Evolutionary conservation across 92 coral and sea anemone genomes (phyloP), one percentile per base, ranked within the genome.

Genomic region (Epizoanthus scotinus): DNA sequence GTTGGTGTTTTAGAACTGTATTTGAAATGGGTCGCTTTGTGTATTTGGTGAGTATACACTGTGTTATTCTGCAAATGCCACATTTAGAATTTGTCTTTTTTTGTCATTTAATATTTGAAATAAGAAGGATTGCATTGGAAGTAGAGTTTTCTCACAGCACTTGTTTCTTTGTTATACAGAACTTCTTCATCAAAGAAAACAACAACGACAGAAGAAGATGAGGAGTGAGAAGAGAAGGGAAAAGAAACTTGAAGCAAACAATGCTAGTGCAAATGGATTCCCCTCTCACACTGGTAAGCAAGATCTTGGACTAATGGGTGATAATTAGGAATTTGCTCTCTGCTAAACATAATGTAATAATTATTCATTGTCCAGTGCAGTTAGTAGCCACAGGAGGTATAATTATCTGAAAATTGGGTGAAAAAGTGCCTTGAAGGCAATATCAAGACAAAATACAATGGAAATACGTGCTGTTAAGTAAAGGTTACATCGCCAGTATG

Each of bases 171-270:
- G 78, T 17, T 73, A 67, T n/a, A 38, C 26, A 95, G 99, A 77
- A 50, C 91, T 89, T 60, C 42, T 95, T 68, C 92, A 87, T 26
- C 93, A 91, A 58, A 78, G 99, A 78, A 94, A 79, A 73, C 87
- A 86, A 68, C 92, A 88, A 25, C 84, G 99, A 8, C 99, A 95
- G 87, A 93, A 83, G 82, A 95, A 95, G 86, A 85, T 91, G 56
- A 93, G 86, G 73, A 89, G 86, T 85, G 99, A 95, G 55, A 91
- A 87, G 77, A 91, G 87, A 79, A 88, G 94, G 58, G 99, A 95
- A 29, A 74, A 79, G 66, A 95, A 87, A 71, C 79, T 85, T 60
- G 81, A 82, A 47, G 77, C 94, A 15, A 75, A 20, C 67, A 89
- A 88, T 70, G 82, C 78, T 24, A 56, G 61, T 57, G 60, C 90